phyloP scores from a whole-genome alignment of 2,113 vertebrate genomes.

The Seriola quinqueradiata region DNA sequence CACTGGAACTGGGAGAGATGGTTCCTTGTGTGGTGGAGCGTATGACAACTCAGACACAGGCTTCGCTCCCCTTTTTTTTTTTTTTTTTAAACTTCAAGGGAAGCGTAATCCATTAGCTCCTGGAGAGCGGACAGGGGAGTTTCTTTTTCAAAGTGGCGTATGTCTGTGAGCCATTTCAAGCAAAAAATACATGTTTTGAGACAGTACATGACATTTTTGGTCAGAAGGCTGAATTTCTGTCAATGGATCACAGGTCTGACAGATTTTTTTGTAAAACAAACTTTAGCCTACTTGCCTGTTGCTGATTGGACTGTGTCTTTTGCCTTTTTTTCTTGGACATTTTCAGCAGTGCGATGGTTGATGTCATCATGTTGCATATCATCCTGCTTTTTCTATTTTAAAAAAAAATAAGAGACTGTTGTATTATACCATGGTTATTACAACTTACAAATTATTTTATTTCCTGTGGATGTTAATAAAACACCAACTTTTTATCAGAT shows the following conservation, averaged over 20 bases:
- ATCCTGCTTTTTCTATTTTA: slow-evolving; percentile 82
- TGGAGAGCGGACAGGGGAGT: slow-evolving; percentile 17
- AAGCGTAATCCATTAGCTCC: slow-evolving; percentile 20
- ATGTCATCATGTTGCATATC: slow-evolving; percentile 84
- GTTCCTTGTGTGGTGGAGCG: slow-evolving; percentile 25
- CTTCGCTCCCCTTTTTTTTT: not conserved
- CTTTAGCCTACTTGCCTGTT: slow-evolving; percentile 67
- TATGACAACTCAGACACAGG: slow-evolving; percentile 9
- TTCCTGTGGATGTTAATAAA: slow-evolving; percentile 93
- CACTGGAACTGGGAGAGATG: slow-evolving; percentile 16
- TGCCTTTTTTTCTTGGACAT: slow-evolving; percentile 74
- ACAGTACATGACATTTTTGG: slow-evolving; percentile 44
- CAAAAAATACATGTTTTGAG: slow-evolving; percentile 52
- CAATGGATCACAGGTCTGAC: slow-evolving; percentile 74
- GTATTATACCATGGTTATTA: slow-evolving; percentile 85
- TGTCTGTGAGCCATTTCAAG: slow-evolving; percentile 68
- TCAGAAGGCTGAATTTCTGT: slow-evolving; percentile 69
- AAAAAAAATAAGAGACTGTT: slow-evolving; percentile 73
- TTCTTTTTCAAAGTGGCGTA: slow-evolving; percentile 20
- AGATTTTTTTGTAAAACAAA: slow-evolving; percentile 78
- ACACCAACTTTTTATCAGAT: slow-evolving; percentile 81
- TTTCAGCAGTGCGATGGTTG: slow-evolving; percentile 80
- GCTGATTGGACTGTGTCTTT: slow-evolving; percentile 71
- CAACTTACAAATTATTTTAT: slow-evolving; percentile 82
- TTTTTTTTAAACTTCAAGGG: slow-evolving; percentile 10